Evolutionary conservation across 1,140 invertebrate genomes (phyloP).

Genomic region (Bathynomus jamesi): DNA sequence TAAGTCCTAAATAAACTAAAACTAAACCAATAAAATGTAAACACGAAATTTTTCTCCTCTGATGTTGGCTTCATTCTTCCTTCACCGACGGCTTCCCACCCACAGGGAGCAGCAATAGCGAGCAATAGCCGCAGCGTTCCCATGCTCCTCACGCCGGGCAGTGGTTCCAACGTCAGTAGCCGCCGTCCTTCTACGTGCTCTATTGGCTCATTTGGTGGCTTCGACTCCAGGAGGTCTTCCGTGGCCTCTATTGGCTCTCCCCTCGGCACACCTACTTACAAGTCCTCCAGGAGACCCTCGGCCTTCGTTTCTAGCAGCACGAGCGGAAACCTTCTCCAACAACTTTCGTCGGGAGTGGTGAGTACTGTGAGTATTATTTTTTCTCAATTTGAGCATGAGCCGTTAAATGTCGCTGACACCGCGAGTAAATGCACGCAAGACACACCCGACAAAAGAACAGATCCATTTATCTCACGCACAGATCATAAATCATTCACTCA

Average conservation of each 20-base stretch:
- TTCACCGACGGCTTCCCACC: too few species aligned
- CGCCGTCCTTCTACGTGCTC: constrained; percentile 55
- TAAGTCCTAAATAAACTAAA: too few species aligned
- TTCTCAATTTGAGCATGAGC: too few species aligned
- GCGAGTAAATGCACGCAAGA: too few species aligned
- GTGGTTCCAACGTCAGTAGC: constrained; percentile 70
- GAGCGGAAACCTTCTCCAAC: constrained; percentile 56
- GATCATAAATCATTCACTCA: too few species aligned
- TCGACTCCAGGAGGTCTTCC: constrained; percentile 27
- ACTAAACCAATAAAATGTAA: too few species aligned
- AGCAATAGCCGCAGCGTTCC: constrained; percentile 79
- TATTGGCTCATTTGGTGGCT: constrained; percentile 33
- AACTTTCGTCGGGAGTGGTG: constrained; percentile 78
- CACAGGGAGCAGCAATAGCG: constrained; percentile 58
- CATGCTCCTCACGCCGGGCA: constrained; percentile 68
- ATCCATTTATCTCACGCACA: too few species aligned
- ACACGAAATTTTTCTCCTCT: too few species aligned
- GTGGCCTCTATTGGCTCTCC: constrained; percentile 39
- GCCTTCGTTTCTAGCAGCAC: constrained; percentile 31
- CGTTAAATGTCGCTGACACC: too few species aligned
- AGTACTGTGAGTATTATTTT: constrained; percentile 60
- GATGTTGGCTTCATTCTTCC: too few species aligned
- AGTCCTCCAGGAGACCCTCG: constrained; percentile 49
- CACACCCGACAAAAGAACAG: too few species aligned
- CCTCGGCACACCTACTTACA: constrained; percentile 51